Evolutionary conservation across 2,797 vertebrate genomes (phyloP).

Genomic region (Buceros bicornis): DNA sequence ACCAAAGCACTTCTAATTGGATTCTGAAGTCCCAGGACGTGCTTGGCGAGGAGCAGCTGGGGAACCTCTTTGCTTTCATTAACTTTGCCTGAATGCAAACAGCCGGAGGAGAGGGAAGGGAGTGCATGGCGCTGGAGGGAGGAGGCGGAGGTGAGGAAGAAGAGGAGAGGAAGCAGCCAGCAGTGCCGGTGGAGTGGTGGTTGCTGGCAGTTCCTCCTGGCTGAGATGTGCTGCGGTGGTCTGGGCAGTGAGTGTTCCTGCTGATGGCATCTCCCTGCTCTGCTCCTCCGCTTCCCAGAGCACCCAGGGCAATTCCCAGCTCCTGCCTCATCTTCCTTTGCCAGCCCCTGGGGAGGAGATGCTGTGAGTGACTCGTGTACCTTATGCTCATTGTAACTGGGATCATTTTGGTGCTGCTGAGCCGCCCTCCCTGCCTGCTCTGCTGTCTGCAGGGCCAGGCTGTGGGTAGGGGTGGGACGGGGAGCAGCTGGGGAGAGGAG

Average conservation of each 20-base stretch:
- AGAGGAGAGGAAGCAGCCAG: neutral
- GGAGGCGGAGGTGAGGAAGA: neutral
- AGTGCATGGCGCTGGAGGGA: fast-evolving
- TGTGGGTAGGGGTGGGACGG: neutral
- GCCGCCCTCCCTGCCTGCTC: neutral
- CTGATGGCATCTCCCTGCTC: neutral
- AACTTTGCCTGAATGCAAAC: neutral
- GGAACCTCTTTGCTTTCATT: neutral
- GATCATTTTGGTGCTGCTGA: neutral
- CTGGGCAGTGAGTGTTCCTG: neutral
- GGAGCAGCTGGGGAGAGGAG: neutral
- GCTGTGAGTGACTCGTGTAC: neutral
- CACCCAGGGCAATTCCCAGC: neutral
- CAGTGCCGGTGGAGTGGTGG: fast-evolving
- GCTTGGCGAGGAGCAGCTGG: neutral
- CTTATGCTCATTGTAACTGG: neutral
- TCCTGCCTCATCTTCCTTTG: neutral
- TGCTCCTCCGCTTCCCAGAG: neutral
- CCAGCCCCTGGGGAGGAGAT: too few relatives aligned
- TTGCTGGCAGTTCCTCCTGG: neutral
- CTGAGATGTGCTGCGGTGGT: neutral
- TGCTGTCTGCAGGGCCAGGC: neutral
- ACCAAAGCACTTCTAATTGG: neutral
- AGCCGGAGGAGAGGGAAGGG: neutral
- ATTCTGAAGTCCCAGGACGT: neutral